Percentiles rank a stretch among this genome's conserved stretches.
Conservation (phyloP, 2,888 invertebrate species). For the Acrocyrtus sp. region DNA sequence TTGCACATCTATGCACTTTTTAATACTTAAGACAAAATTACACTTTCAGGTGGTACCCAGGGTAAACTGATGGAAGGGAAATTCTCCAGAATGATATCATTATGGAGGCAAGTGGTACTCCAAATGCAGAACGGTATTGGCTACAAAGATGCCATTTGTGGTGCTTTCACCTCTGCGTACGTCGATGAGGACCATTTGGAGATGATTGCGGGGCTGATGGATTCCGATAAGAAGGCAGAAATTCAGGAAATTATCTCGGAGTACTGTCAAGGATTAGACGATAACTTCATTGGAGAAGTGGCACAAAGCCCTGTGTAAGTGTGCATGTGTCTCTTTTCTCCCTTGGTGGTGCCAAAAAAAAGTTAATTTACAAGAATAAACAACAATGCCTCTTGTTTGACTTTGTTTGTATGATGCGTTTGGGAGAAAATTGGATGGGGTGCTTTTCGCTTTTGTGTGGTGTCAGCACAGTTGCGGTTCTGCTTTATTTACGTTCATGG, state of each 20-base stretch:
- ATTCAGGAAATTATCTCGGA: constrained; percentile 46
- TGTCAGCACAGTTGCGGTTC: too few species aligned
- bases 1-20: too few species aligned
- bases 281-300: constrained; percentile 5
- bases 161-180: constrained; percentile 35
- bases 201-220: constrained; percentile 20
- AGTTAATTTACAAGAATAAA: too few species aligned
- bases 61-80: constrained; percentile 21
- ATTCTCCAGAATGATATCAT: constrained; percentile 36
- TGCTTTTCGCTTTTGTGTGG: too few species aligned
- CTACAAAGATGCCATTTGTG: constrained; percentile 40
- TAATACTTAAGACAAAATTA: too few species aligned
- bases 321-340: too few species aligned
- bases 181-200: constrained; percentile 12
- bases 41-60: constrained; percentile 24
- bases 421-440: too few species aligned
- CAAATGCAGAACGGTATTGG: constrained; percentile 50
- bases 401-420: too few species aligned
- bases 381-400: too few species aligned
- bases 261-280: constrained; percentile 44
- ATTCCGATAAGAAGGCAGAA: constrained; percentile 29
- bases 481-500: too few species aligned
- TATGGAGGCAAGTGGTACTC: constrained; percentile 37
- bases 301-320: constrained; percentile 20
- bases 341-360: too few species aligned